Conservation (phyloP, 2,888 invertebrate genomes). For the Harmothoe impar region DNA sequence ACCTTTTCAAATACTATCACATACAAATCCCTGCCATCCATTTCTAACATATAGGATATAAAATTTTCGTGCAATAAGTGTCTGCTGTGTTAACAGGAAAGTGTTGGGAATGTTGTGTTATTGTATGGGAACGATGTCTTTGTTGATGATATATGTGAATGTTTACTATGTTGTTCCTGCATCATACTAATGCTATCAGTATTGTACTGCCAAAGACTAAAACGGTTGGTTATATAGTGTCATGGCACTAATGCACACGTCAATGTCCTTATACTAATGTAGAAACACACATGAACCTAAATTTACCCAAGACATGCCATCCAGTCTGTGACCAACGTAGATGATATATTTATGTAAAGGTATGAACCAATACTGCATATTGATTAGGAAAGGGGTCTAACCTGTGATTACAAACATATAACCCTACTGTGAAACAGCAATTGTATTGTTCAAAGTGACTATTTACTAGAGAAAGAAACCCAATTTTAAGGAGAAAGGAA, state of each 20-base stretch:
- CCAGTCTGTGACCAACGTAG: not conserved
- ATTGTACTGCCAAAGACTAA: conserved; percentile 1
- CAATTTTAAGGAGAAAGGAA: not conserved
- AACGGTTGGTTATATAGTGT: not conserved
- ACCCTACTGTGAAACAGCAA: too few relatives aligned
- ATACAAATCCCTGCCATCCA: too few relatives aligned
- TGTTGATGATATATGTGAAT: not conserved
- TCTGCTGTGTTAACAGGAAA: too few relatives aligned
- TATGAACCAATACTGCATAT: not conserved
- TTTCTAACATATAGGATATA: too few relatives aligned
- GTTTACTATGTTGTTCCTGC: not conserved
- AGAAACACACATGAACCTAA: not conserved
- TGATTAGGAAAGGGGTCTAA: not conserved
- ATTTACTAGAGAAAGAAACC: not conserved
- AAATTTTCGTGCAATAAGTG: too few relatives aligned
- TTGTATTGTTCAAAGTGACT: not conserved
- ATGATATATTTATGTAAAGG: not conserved
- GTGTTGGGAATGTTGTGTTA: too few relatives aligned
- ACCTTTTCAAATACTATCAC: too few relatives aligned
- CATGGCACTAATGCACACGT: not conserved
- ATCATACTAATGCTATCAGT: not conserved
- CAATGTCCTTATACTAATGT: not conserved
- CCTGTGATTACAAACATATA: not conserved
- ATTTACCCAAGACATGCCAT: too few relatives aligned
- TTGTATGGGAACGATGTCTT: too few relatives aligned